A percentile compares a stretch with the other conserved stretches of the same genome.
These are phyloP conservation scores for Agrypnia vestita DNA, from an alignment of 1,140 invertebrate species.

Conservation along the genomic window DNA sequence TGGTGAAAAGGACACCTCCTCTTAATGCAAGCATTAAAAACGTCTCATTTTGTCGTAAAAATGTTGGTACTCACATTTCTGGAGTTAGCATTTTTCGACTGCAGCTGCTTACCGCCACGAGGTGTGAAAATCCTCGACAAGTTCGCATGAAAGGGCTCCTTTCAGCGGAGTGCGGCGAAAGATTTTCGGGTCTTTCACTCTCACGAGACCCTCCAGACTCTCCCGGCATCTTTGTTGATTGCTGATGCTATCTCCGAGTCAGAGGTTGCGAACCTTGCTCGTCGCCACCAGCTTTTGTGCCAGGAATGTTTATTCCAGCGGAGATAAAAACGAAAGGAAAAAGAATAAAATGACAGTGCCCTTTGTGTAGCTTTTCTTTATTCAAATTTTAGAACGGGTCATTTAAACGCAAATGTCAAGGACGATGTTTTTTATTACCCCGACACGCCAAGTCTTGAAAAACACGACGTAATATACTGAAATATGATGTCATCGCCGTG, in stretches of 20 bases:
- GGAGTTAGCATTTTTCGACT: constrained; percentile 14
- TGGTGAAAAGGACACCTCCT: too few relatives aligned
- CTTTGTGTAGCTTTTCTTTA: constrained; percentile 26
- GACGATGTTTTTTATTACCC: background rate
- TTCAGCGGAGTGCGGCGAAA: background rate
- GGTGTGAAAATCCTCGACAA: constrained; percentile 48
- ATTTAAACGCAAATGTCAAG: constrained; percentile 2
- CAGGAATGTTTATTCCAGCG: background rate
- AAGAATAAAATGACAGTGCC: constrained; percentile 27
- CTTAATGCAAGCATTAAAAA: too few relatives aligned
- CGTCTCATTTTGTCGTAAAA: too few relatives aligned
- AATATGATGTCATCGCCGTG: too few relatives aligned
- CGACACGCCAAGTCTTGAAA: too few relatives aligned
- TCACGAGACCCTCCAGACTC: constrained; percentile 14
- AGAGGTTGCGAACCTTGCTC: constrained; percentile 48
- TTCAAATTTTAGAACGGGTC: constrained; percentile 8
- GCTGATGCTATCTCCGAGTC: constrained; percentile 58
- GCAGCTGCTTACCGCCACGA: constrained; percentile 19
- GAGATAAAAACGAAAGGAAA: constrained; percentile 22
- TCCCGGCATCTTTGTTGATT: constrained; percentile 53
- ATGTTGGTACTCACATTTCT: background rate
- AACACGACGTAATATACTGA: too few relatives aligned
- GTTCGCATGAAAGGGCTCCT: constrained; percentile 39
- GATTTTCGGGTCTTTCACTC: constrained; percentile 50
- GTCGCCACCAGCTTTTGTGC: constrained; percentile 5